phyloP scores from a whole-genome alignment of 2,113 vertebrate genomes.

The Tympanuchus pallidicinctus region DNA sequence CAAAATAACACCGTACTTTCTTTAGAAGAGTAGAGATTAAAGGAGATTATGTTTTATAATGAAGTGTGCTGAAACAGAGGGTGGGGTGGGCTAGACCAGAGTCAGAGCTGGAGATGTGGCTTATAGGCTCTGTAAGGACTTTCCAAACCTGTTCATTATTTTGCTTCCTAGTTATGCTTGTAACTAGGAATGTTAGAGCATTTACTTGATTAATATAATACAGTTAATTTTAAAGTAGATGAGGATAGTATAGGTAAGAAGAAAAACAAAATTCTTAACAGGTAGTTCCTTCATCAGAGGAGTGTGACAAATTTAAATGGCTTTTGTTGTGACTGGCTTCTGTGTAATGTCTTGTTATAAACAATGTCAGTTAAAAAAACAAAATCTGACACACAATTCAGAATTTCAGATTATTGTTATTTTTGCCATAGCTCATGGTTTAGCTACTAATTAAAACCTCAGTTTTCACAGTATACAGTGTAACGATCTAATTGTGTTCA shows the following conservation, averaged over 20 bases:
- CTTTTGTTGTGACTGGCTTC: not conserved
- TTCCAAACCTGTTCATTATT: not conserved
- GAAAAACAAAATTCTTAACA: not conserved
- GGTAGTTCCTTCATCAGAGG: not conserved
- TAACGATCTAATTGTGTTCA: slow-evolving; percentile 72
- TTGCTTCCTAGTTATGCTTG: not conserved
- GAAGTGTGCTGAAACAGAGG: not conserved
- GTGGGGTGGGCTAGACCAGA: not conserved
- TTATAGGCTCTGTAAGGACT: not conserved
- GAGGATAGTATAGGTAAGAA: not conserved
- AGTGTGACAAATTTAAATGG: not conserved
- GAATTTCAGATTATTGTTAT: not conserved
- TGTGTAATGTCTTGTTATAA: not conserved
- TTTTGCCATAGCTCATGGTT: slow-evolving; percentile 45
- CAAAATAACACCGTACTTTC: not conserved
- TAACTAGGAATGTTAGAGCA: not conserved
- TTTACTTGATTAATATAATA: not conserved
- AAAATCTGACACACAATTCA: slow-evolving; percentile 40
- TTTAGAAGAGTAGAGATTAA: not conserved
- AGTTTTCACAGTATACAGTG: slow-evolving; percentile 45
- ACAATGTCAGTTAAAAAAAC: not conserved
- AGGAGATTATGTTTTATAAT: not conserved
- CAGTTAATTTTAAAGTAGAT: not conserved
- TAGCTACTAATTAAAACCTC: slow-evolving; percentile 74
- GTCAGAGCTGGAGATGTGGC: not conserved